These are phyloP conservation scores for Zaprionus capensis DNA, from an alignment of 1,140 invertebrate species.

Conservation along the genomic window DNA sequence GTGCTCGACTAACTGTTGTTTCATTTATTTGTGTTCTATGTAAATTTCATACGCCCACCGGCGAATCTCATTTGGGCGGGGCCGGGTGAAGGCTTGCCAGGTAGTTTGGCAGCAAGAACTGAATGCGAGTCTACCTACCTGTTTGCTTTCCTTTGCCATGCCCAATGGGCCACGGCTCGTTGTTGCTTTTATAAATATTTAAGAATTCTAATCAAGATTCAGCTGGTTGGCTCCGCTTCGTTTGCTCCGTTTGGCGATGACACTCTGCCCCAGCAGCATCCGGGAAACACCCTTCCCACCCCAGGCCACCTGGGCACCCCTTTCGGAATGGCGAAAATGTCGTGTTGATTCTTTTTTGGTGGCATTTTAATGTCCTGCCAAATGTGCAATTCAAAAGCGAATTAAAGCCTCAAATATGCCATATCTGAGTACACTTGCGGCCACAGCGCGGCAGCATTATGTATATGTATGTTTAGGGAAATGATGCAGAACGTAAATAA, in stretches of 20 bases:
- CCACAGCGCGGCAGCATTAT: background rate
- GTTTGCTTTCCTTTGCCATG: conserved; percentile 30
- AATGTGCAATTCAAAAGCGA: conserved; percentile 74
- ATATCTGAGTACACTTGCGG: conserved; percentile 14
- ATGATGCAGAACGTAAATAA: background rate
- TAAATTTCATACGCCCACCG: conserved; percentile 69
- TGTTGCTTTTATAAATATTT: conserved; percentile 80
- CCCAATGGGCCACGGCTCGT: conserved; percentile 26
- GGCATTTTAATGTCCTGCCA: conserved; percentile 75
- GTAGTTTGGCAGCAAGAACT: conserved; percentile 10
- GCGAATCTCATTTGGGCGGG: conserved; percentile 37
- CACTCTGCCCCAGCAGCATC: conserved; percentile 19
- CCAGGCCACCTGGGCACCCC: conserved; percentile 7
- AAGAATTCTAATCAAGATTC: conserved; percentile 83
- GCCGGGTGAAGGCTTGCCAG: background rate
- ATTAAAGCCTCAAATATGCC: conserved; percentile 55
- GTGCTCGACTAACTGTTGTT: conserved; percentile 76
- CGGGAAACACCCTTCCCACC: background rate
- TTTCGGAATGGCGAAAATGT: conserved; percentile 66
- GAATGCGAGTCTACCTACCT: conserved; percentile 27
- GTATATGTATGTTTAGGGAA: background rate
- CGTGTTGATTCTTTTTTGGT: conserved; percentile 81
- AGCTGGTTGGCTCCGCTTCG: conserved; percentile 23
- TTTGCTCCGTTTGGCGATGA: conserved; percentile 26
- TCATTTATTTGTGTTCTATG: conserved; percentile 81